A percentile compares a stretch with the other conserved stretches of the same genome.
Conservation (phyloP, 2,888 invertebrate species). For the Campoplex capitator region DNA sequence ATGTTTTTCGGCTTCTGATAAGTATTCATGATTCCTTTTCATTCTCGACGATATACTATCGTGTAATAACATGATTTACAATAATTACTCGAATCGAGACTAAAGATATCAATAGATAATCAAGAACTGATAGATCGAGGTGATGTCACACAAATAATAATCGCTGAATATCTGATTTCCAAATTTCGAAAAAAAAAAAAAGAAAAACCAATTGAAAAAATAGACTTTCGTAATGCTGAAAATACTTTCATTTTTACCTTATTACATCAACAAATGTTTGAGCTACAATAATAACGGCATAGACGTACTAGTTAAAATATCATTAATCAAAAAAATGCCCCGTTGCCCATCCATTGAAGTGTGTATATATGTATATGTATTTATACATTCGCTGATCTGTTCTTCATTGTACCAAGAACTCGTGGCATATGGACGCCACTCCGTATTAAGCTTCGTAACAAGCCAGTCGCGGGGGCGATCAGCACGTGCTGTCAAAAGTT, state of each 20-base stretch:
- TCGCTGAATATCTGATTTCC: background rate
- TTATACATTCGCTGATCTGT: background rate
- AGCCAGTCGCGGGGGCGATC: constrained; percentile 57
- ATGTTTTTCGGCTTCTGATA: background rate
- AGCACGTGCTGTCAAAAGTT: constrained; percentile 66
- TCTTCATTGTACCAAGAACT: constrained; percentile 53
- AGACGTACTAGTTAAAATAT: background rate
- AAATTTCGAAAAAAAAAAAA: too few species aligned
- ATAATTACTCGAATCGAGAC: background rate
- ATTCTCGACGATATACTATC: background rate
- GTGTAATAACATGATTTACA: background rate
- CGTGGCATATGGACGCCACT: constrained; percentile 70
- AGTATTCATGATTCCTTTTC: background rate
- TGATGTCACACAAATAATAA: too few species aligned
- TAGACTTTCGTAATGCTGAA: background rate
- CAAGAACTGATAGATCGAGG: background rate
- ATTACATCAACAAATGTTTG: background rate
- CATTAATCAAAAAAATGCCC: background rate
- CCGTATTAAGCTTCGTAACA: constrained; percentile 72
- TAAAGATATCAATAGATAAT: background rate
- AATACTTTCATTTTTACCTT: background rate
- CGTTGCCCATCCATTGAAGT: background rate
- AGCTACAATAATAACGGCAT: background rate
- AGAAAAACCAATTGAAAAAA: background rate
- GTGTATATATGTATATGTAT: background rate